phyloP scores from a whole-genome alignment of 2,888 invertebrate genomes.

The Cremastinae sp. region DNA sequence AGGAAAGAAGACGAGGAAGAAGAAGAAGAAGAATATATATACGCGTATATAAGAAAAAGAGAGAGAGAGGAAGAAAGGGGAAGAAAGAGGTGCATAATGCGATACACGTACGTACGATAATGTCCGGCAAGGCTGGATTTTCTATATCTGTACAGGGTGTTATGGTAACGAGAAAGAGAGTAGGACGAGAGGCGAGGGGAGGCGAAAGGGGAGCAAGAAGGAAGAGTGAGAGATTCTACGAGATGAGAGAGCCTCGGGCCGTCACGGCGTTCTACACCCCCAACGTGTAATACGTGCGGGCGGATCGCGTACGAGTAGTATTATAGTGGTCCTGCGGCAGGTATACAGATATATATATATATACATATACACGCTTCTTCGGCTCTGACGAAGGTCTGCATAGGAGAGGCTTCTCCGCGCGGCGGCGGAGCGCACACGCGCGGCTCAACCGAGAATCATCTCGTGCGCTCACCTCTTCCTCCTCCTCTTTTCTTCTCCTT shows the following conservation, averaged over 20 bases:
- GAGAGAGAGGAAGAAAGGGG: conserved; percentile 33
- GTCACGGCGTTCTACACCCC: conserved; percentile 70
- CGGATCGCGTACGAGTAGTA: conserved; percentile 58
- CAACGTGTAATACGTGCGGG: conserved; percentile 64
- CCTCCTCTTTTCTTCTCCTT: conserved; percentile 47
- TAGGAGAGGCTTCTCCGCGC: too few species aligned
- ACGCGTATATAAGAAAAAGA: too few species aligned
- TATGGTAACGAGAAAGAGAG: conserved; percentile 51
- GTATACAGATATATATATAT: neutral
- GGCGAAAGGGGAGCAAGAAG: conserved; percentile 52
- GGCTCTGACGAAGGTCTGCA: conserved; percentile 2
- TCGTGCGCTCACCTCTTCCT: conserved; percentile 54
- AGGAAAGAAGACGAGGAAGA: conserved; percentile 30
- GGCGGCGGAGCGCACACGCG: conserved; percentile 59
- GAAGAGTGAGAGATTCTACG: conserved; percentile 64
- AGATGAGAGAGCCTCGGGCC: conserved; percentile 71
- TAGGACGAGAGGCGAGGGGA: conserved; percentile 44
- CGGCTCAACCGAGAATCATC: conserved; percentile 40
- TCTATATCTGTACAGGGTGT: conserved; percentile 24
- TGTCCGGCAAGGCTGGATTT: conserved; percentile 65
- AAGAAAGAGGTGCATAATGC: conserved; percentile 69
- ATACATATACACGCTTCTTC: conserved; percentile 7
- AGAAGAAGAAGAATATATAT: conserved; percentile 22
- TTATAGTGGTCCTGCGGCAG: conserved; percentile 17
- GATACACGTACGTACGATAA: conserved; percentile 71